Evolutionary conservation across 1,140 invertebrate genomes (phyloP).

Genomic region (Heliothis subflexa): DNA sequence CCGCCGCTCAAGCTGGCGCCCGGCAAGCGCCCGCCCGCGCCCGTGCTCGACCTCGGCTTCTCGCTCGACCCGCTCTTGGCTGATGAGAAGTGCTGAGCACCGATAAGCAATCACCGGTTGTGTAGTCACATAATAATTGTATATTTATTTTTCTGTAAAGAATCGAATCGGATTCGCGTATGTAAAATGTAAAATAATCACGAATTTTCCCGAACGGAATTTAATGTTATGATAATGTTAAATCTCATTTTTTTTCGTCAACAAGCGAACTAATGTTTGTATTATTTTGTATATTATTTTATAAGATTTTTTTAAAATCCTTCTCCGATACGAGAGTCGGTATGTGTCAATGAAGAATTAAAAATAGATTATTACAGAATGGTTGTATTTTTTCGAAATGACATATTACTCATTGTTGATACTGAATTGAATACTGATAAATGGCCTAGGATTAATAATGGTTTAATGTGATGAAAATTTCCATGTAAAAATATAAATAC

Average conservation of each 20-base stretch:
- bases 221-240: slow-evolving; percentile 75
- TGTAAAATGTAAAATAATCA: slow-evolving; percentile 73
- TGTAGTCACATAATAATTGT: slow-evolving; percentile 78
- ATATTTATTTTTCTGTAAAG: slow-evolving; percentile 85
- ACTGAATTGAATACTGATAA: slow-evolving; percentile 80
- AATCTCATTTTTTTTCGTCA: slow-evolving; percentile 75
- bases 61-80: slow-evolving; percentile 80
- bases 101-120: slow-evolving; percentile 76
- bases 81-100: slow-evolving; percentile 83
- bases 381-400: slow-evolving; percentile 83
- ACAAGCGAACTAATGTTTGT: slow-evolving; percentile 81
- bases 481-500: slow-evolving; percentile 86
- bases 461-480: slow-evolving; percentile 85
- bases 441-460: slow-evolving; percentile 81
- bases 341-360: slow-evolving; percentile 70
- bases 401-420: slow-evolving; percentile 79
- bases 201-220: slow-evolving; percentile 73
- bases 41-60: slow-evolving; percentile 78
- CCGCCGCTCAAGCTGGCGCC: slow-evolving; percentile 47
- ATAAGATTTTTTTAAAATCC: slow-evolving; percentile 81
- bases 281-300: slow-evolving; percentile 87
- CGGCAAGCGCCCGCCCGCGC: slow-evolving; percentile 57
- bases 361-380: slow-evolving; percentile 81
- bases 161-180: slow-evolving; percentile 72
- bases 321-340: slow-evolving; percentile 66